These are phyloP conservation scores for Redunca redunca DNA, from an alignment of 2,113 vertebrate genomes.

Conservation along the genomic window DNA sequence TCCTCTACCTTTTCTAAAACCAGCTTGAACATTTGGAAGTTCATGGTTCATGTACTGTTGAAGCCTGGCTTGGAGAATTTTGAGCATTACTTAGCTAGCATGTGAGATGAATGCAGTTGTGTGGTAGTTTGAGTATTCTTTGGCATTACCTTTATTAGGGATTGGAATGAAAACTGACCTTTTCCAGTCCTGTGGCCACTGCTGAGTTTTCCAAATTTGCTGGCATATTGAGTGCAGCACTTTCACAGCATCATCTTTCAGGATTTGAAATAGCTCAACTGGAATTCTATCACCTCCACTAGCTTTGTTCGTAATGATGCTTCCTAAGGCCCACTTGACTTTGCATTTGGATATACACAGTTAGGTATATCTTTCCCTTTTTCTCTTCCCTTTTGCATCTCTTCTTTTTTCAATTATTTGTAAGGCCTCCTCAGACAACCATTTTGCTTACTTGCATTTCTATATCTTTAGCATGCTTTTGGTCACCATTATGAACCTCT, in stretches of 20 bases:
- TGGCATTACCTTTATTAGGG: neutral
- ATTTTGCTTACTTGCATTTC: neutral
- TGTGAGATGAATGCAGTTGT: neutral
- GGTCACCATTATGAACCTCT: accelerated
- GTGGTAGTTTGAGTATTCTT: neutral
- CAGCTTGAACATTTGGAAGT: neutral
- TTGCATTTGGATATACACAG: neutral
- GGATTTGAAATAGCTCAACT: neutral
- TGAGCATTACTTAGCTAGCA: neutral
- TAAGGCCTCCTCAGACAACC: neutral
- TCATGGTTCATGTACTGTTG: accelerated
- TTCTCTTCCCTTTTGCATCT: neutral
- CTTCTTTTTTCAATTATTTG: neutral
- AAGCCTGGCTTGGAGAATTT: neutral
- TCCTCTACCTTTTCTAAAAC: neutral
- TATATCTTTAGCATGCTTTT: neutral
- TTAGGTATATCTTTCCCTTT: neutral
- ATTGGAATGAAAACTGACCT: neutral
- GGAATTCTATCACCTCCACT: neutral
- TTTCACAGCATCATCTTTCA: neutral
- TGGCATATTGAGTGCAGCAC: neutral
- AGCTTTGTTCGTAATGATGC: neutral
- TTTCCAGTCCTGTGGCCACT: neutral
- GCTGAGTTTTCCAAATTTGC: neutral
- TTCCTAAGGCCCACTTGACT: neutral